Percentiles rank a stretch among this genome's conserved stretches.
Conservation (phyloP, 2,888 invertebrate genomes). For the Meloe dianella region DNA sequence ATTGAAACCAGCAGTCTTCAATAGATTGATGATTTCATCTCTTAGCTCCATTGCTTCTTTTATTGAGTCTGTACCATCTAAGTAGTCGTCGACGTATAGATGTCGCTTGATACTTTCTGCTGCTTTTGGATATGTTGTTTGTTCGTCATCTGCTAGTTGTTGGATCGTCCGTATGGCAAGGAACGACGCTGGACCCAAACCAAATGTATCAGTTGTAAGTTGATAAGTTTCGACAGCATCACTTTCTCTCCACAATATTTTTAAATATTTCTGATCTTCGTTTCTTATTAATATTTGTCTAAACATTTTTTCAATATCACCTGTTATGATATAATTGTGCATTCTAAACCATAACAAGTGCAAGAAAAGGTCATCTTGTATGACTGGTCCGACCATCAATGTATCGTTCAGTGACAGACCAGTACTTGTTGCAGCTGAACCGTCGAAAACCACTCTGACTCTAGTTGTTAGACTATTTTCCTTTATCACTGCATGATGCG, state of each 20-base stretch:
- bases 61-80: conserved; percentile 34
- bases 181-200: conserved; percentile 41
- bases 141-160: conserved; percentile 40
- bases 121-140: conserved; percentile 25
- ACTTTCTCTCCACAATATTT: conserved; percentile 49
- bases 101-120: conserved; percentile 31
- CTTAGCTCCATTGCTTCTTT: conserved; percentile 29
- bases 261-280: conserved; percentile 44
- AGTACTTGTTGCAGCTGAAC: conserved; percentile 38
- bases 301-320: conserved; percentile 54
- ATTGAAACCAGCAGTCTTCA: conserved; percentile 14
- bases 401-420: conserved; percentile 50
- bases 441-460: conserved; percentile 49
- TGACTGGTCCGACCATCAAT: conserved; percentile 45
- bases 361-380: conserved; percentile 47
- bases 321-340: conserved; percentile 44
- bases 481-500: conserved; percentile 52
- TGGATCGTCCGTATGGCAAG: conserved; percentile 42
- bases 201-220: conserved; percentile 35
- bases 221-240: conserved; percentile 28
- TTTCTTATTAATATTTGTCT: conserved; percentile 45
- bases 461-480: conserved; percentile 46
- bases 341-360: conserved; percentile 46
- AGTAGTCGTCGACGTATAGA: conserved; percentile 49
- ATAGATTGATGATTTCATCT: conserved; percentile 14